Conservation (phyloP, 2,113 vertebrate genomes). For the Semnornis frantzii region DNA sequence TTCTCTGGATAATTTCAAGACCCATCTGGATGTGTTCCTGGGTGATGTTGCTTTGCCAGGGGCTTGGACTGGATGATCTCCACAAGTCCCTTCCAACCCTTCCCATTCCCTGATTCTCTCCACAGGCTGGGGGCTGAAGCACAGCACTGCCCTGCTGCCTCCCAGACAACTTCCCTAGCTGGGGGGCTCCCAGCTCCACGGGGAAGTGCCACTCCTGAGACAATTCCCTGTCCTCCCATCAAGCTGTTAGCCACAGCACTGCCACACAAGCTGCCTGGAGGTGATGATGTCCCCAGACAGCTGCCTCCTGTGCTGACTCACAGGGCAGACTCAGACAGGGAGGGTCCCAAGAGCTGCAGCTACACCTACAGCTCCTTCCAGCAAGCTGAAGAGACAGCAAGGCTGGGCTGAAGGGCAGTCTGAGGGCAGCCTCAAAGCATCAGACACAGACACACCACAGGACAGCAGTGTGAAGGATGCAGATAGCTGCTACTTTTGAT, state of each 20-base stretch:
- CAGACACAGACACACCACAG: not conserved
- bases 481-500: not conserved
- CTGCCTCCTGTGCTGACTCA: not conserved
- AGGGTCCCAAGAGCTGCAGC: not conserved
- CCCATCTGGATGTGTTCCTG: no score
- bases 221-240: not conserved
- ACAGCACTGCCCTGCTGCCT: not conserved
- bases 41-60: no score
- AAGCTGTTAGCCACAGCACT: not conserved
- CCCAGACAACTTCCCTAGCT: fast-evolving
- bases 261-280: not conserved
- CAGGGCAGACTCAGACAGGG: no score
- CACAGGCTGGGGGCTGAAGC: fast-evolving
- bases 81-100: no score
- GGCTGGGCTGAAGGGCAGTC: not conserved
- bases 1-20: no score
- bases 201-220: not conserved
- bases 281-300: not conserved
- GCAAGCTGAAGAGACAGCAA: not conserved
- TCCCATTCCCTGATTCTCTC: no score
- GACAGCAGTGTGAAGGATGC: not conserved
- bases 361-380: fast-evolving
- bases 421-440: not conserved
- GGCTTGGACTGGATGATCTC: no score
- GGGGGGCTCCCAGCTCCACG: not conserved